These are phyloP conservation scores for Alethe castanea DNA, from an alignment of 2,113 vertebrate genomes.

Conservation along the genomic window DNA sequence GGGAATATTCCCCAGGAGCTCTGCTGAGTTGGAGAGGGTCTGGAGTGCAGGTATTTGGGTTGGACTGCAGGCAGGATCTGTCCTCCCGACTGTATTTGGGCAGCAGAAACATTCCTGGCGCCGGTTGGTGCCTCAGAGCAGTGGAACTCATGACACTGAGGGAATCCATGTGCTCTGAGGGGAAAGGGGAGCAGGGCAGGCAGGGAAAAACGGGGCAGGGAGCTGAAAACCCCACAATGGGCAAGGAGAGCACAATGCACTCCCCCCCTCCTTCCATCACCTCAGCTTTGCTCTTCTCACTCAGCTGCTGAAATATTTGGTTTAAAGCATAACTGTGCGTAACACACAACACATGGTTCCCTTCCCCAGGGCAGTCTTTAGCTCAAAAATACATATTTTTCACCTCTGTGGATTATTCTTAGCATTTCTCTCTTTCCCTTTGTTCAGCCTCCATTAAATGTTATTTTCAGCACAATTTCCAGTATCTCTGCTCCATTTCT, in stretches of 20 bases:
- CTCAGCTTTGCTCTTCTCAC: neutral
- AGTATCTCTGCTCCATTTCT: neutral
- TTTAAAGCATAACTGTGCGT: neutral
- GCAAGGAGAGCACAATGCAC: accelerated
- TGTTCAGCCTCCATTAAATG: neutral
- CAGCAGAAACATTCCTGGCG: conserved; percentile 15
- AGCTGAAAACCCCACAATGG: neutral
- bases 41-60: neutral
- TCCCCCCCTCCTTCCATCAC: neutral
- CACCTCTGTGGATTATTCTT: neutral
- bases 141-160: conserved; percentile 15
- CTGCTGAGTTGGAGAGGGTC: neutral
- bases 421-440: neutral
- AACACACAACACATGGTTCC: neutral
- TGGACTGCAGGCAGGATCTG: neutral
- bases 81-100: conserved; percentile 8
- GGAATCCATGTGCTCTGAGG: neutral
- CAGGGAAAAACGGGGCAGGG: neutral
- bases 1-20: neutral
- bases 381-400: neutral
- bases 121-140: neutral
- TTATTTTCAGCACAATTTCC: neutral
- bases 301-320: neutral
- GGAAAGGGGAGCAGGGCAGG: neutral
- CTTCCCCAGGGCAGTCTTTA: neutral